These are phyloP conservation scores for Thamnophis elegans DNA, from an alignment of 2,797 vertebrate genomes.

Conservation along the genomic window DNA sequence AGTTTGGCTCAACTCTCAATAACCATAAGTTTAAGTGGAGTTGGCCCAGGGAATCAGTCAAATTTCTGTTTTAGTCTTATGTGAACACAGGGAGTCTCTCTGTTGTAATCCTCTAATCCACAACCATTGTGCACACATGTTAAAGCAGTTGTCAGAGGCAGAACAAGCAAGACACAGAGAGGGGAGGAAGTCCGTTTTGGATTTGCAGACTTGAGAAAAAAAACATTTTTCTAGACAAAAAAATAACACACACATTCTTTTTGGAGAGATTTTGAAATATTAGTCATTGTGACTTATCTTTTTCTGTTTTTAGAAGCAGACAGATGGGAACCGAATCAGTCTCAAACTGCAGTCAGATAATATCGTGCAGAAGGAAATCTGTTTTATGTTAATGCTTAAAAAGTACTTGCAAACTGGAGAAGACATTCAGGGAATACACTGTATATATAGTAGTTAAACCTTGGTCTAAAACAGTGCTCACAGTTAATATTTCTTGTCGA, in stretches of 20 bases:
- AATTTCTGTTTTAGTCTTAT: not conserved
- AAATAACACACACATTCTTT: not conserved
- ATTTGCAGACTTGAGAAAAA: not conserved
- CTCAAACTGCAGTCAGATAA: conserved; percentile 60
- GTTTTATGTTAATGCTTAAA: conserved; percentile 50
- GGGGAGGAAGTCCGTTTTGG: not conserved
- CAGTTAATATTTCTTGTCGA: not conserved
- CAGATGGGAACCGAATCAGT: conserved; percentile 61
- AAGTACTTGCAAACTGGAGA: not conserved
- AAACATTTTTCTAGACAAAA: not conserved
- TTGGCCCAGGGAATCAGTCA: not conserved
- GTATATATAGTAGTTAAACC: conserved; percentile 12
- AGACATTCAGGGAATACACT: conserved; percentile 22
- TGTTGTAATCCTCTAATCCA: not conserved
- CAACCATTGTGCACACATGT: not conserved
- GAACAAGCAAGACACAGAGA: no score
- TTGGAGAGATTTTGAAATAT: not conserved
- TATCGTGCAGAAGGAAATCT: conserved; percentile 52
- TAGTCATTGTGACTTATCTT: conserved; percentile 51
- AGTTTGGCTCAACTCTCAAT: not conserved
- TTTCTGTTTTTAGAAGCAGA: conserved; percentile 63
- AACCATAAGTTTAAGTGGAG: not conserved
- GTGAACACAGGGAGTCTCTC: not conserved
- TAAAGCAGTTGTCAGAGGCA: not conserved
- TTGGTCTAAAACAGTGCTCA: not conserved